Evolutionary conservation across 2,797 vertebrate genomes (phyloP), one percentile per base, ranked within the genome.

Genomic region (Chaenodraco wilsoni): DNA sequence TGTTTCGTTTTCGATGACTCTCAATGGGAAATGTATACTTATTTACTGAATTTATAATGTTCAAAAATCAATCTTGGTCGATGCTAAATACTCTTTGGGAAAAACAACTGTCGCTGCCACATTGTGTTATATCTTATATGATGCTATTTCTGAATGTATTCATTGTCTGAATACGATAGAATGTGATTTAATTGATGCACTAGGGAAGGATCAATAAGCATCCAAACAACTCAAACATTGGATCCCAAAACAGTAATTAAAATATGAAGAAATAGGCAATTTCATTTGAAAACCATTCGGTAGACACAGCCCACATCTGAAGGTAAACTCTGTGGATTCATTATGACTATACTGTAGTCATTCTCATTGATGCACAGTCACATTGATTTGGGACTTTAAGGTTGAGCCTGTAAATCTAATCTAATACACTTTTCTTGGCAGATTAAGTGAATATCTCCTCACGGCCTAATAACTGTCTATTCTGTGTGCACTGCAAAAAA

Each of bases 1-100:
- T 27, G 16, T 67, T 54, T 51, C 10, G 65, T 48, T 64, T 69
- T 51, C 57, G 19, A 72, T 41, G 58, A 66, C 27, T 56, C 3
- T 15, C 23, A 46, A 21, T 37, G 13, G 68, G 45, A 33, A 58
- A 7, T 48, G 73, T 12, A 46, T 55, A 45, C 9, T 61, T 4
- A 21, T 40, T 69, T 9, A 41, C 17, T 37, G 33, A 37, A 52
- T 43, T 74, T 8, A 12, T 7, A 45, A 23, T 21, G 51, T 59
- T 59, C 2, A 71, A 66, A 64, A 50, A 61, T 52, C 0, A 0
- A 48, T 45, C 33, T 37, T 9, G 33, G 33, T 37, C 33, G 8
- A 37, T 7, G 33, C 33, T 37, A 37, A 37, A 37, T 37, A 37
- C 33, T 33, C 5, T 33, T 33, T 23, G 3, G 23, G 23, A 23